A percentile compares a stretch with the other conserved stretches of the same genome.
Evolutionary conservation across 64 coral and sea anemone genomes (phyloP).

Genomic region (Orbicella faveolata): DNA sequence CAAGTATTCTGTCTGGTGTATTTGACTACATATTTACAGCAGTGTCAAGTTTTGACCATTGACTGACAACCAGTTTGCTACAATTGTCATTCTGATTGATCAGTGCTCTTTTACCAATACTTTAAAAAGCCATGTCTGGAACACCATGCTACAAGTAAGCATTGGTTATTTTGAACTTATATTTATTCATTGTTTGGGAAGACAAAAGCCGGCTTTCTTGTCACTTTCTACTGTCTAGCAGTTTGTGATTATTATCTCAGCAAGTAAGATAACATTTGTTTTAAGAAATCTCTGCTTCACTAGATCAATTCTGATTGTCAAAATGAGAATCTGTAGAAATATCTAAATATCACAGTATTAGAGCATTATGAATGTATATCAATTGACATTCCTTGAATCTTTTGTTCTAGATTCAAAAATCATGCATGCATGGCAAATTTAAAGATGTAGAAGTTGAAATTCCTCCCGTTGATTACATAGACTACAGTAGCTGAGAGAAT

Average conservation of each 20-base stretch:
- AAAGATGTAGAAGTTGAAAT: no score
- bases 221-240: neutral
- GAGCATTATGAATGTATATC: no score
- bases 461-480: no score
- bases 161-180: constrained; percentile 5
- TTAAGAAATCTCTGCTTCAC: neutral
- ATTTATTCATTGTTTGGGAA: neutral
- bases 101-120: neutral
- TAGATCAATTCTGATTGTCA: neutral
- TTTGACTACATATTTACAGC: neutral
- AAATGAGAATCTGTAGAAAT: neutral
- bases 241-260: neutral
- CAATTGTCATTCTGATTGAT: neutral
- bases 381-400: no score
- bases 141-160: neutral
- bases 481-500: no score
- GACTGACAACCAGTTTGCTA: constrained; percentile 1
- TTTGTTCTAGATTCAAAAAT: no score
- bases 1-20: neutral
- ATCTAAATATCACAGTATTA: neutral
- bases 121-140: neutral
- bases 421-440: no score
- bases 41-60: constrained; percentile 6
- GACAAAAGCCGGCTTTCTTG: neutral
- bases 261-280: neutral